Conservation (phyloP, 2,888 invertebrate genomes). For the Protophormia terraenovae region DNA sequence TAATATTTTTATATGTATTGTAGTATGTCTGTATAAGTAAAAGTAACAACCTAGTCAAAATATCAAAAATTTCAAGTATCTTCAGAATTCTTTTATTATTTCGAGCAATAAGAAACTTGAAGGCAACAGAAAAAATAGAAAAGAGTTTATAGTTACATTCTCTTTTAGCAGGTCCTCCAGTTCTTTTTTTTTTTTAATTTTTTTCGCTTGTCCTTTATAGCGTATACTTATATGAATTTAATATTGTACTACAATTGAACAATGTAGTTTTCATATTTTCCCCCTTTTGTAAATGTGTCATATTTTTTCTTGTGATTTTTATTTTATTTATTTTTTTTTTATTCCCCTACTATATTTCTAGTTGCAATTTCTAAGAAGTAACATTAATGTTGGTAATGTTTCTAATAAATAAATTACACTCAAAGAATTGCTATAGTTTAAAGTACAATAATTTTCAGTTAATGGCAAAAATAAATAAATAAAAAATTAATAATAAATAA, state of each 20-base stretch:
- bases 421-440: neutral
- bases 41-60: slow-evolving; percentile 51
- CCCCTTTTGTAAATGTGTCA: slow-evolving; percentile 16
- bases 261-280: slow-evolving; percentile 31
- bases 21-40: neutral
- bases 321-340: no score
- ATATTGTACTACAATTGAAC: slow-evolving; percentile 33
- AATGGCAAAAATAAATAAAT: no score
- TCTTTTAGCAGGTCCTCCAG: neutral
- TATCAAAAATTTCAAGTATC: slow-evolving; percentile 46
- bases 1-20: no score
- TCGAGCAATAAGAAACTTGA: slow-evolving; percentile 26
- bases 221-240: neutral
- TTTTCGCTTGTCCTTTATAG: neutral
- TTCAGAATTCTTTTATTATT: slow-evolving; percentile 29
- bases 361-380: neutral
- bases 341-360: neutral
- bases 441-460: no score
- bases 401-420: neutral
- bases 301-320: slow-evolving; percentile 16
- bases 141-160: slow-evolving; percentile 29
- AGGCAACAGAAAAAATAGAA: neutral
- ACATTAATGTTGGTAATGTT: slow-evolving; percentile 12
- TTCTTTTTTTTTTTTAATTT: neutral
- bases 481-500: no score